Evolutionary conservation across 2,888 invertebrate species (phyloP), one percentile per base, ranked within the genome.

Genomic region (Drosophila pegasa): DNA sequence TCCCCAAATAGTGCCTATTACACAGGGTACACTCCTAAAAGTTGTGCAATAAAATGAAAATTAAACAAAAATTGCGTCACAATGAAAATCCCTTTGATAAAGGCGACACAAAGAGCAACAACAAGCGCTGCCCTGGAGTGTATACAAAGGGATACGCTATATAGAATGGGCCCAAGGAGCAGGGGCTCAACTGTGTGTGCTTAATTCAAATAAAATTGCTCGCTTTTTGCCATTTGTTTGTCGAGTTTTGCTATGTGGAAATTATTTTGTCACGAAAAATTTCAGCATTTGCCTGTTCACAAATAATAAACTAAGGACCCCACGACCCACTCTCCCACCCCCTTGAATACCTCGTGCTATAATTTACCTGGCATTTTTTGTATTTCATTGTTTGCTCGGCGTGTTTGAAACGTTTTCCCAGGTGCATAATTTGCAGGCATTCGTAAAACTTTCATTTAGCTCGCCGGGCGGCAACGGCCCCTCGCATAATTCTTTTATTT

Each of bases 151-250:
- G 41, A 59, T 41, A 56, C 40, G 27, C 54, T 33, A 18, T 5
- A n/a, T 50, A 45, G 16, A 45, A 7, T 45, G 27, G 16, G 45
- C 29, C 45, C 16, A 29, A 45, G 27, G 27, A 45, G 45, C 16
- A 6, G 45, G 45, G 18, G 45, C 1, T 10, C 2, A 5, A 41
- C 41, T 58, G 58, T 56, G 41, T 7, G 18, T 43, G 1, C 59
- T 70, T 76, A 76, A 76, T 76, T 76, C 78, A 78, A 69, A 78
- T 76, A 76, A 76, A 76, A 78, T 74, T 76, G 78, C 66, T 70
- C 56, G 62, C 52, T 50, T 73, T 64, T 73, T 61, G 54, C 55
- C 52, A 43, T 74, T 72, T 71, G 55, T 50, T 22, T 50, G 52
- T 35, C 50, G 38, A 27, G 25, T 45, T 41, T 20, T 10, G 16